Evolutionary conservation across 1,140 invertebrate genomes (phyloP), one percentile per base, ranked within the genome.

Genomic region (Diachasma alloeum): DNA sequence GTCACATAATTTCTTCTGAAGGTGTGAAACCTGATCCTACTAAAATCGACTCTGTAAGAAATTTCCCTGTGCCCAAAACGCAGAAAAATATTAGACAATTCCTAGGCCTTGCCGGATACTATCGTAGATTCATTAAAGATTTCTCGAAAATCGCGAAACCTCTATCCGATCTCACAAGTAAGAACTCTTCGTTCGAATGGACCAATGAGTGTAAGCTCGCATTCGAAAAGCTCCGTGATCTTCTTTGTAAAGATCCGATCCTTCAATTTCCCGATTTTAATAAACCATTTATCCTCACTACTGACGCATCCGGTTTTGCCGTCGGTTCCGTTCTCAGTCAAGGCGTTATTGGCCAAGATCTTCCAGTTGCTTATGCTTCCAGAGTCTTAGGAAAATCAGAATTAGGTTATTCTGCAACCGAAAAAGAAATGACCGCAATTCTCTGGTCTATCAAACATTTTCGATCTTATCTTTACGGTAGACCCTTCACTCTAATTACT

Each of bases 401-500:
- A 80, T 59, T 59, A 36, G 83, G 83, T 44, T 91, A 91, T 74
- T 82, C 81, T 5, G 87, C 87, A 36, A 87, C 81, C 24, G 53
- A 74, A 42, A 74, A 74, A 42, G 53, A 74, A 74, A 63, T 63
- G 53, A 17, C 73, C 44, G 75, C 75, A 6, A 78, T 80, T 10
- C 69, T 90, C 5, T 84, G 78, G 77, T 83, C 83, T 0, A 79
- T 90, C 3, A 79, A 85, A 69, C 78, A 85, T 44, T 88, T 87
- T 59, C 36, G 78, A 53, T 75, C 77, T 17, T 91, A 84, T 79
- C 73, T 91, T 8, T 81, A 82, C 59, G 83, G 81, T 17, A 81
- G 63, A 17, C 71, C 84, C 19, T 90, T 91, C 70, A 83, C 31
- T 1, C 79, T 90, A 5, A 66, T 83, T 36, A 90, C 89, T 0